A percentile compares a stretch with the other conserved stretches of the same genome.
Conservation (phyloP, 2,797 vertebrate genomes). For the Falco concolor region DNA sequence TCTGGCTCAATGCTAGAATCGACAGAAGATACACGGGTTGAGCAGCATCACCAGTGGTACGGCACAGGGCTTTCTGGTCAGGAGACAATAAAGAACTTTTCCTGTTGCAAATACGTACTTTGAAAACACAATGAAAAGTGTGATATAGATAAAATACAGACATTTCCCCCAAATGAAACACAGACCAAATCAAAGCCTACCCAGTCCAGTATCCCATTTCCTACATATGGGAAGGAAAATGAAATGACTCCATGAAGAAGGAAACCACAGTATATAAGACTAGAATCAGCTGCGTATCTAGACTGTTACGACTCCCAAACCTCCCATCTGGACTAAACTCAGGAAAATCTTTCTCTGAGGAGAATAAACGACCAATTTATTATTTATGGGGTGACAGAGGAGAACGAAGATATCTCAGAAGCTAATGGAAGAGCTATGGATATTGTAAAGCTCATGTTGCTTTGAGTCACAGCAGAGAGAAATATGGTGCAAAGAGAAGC, state of each 20-base stretch:
- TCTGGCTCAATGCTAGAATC: background rate
- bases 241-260: constrained; percentile 1
- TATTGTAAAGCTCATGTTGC: background rate
- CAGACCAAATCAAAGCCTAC: constrained; percentile 36
- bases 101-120: background rate
- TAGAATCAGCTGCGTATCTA: constrained; percentile 1
- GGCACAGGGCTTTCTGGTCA: background rate
- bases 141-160: constrained; percentile 43
- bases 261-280: background rate
- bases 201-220: constrained; percentile 19
- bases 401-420: background rate
- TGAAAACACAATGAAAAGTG: background rate
- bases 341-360: constrained; percentile 11
- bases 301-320: background rate
- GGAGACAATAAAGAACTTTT: background rate
- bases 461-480: background rate
- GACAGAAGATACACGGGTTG: background rate
- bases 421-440: background rate
- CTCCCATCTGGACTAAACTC: constrained; percentile 21
- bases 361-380: background rate
- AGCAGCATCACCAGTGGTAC: background rate
- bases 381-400: constrained; percentile 24
- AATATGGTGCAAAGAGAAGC: background rate
- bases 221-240: constrained; percentile 17
- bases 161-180: constrained; percentile 15